Evolutionary conservation across 1,140 invertebrate species (phyloP), one percentile per base, ranked within the genome.

Genomic region (Ridgeia piscesae): DNA sequence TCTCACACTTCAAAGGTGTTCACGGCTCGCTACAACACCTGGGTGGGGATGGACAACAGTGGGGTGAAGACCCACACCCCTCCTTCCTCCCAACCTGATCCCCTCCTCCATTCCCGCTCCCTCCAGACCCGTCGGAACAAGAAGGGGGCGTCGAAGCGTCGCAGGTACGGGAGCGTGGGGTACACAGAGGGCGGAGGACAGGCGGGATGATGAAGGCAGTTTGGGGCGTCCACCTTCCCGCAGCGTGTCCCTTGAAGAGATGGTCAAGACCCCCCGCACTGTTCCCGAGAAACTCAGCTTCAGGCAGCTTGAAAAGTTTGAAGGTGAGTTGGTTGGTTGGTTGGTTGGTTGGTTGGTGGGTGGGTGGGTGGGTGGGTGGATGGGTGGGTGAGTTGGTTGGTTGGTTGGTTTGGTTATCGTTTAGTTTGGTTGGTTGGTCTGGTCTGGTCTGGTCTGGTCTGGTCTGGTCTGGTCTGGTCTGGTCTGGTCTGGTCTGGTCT

Each of bases 281-380:
- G 97, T 98, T 92, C 98, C 98, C 6, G 97, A 98, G 95, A 98
- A 98, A 96, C 96, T 98, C 93, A 97, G 98, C 96, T 98, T 97
- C 96, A 97, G 97, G 95, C 96, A 98, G 88, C 98, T 97, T 95
- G 98, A 98, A 96, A 98, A 98, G 96, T 98, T 98, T 96, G 98
- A 98, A 97, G 98, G 98, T 98, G 96, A 97, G 95, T n/a, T n/a
- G 94, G 21, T 90, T 21, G 14, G 21, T 77, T 77, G 58, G 14
- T 77, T 77, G 58, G n/a, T n/a, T n/a, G n/a, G n/a, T n/a, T n/a
- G n/a, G n/a, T n/a, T n/a, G n/a, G n/a, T n/a, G n/a, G n/a, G n/a
- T n/a, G n/a, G n/a, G n/a, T n/a, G n/a, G n/a, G n/a, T n/a, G n/a
- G n/a, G n/a, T n/a, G n/a, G n/a, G n/a, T n/a, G n/a, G n/a, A n/a